Evolutionary conservation across 1,140 invertebrate species (phyloP).

Genomic region (Brachionus rubens): DNA sequence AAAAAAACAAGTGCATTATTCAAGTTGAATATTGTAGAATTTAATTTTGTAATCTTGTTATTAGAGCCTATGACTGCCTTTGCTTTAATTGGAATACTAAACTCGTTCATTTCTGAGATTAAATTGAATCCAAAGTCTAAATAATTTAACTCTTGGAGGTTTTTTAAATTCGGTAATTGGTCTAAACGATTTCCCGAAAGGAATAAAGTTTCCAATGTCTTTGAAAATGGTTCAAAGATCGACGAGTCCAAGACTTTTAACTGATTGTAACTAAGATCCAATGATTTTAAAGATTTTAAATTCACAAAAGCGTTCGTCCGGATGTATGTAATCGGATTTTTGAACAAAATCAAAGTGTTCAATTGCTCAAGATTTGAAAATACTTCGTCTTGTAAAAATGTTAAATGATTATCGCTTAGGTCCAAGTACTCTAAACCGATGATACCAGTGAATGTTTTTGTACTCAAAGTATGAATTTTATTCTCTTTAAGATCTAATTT

Average conservation of each 20-base stretch:
- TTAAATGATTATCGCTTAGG: not conserved
- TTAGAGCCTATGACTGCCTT: not conserved
- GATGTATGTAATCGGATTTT: not conserved
- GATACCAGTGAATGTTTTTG: not conserved
- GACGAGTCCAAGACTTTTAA: not conserved
- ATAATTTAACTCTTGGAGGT: not conserved
- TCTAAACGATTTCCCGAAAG: not conserved
- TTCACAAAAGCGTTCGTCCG: not conserved
- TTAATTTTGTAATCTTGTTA: conserved; percentile 3
- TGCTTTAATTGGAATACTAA: not conserved
- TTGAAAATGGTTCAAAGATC: not conserved
- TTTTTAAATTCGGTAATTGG: not conserved
- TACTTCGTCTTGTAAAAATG: not conserved
- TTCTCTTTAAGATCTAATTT: not conserved
- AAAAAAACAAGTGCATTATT: conserved; percentile 4
- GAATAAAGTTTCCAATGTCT: not conserved
- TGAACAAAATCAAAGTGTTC: not conserved
- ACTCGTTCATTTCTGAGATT: not conserved
- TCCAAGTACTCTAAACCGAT: not conserved
- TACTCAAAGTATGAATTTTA: not conserved
- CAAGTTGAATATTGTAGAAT: not conserved
- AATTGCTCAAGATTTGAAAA: not conserved
- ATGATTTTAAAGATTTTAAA: not conserved
- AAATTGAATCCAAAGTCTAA: conserved; percentile 7
- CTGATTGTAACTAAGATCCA: conserved; percentile 6